A percentile compares a stretch with the other conserved stretches of the same genome.
Conservation (phyloP, 2,888 invertebrate genomes). For the Ctenicera cuprea region DNA sequence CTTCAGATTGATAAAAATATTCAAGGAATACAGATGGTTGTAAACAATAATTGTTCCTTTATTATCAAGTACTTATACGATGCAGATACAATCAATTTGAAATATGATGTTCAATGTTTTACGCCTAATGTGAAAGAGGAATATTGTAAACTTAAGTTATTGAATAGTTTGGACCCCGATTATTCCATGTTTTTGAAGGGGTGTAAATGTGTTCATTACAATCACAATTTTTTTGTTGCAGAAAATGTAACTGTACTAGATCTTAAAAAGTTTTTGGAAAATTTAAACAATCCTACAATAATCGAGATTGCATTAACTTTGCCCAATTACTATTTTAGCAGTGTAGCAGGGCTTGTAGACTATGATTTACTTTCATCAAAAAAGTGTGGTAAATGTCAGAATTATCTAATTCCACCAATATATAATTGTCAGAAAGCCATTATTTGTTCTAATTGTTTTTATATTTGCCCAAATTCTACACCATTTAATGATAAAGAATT, state of each 20-base stretch:
- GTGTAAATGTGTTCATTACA: constrained; percentile 17
- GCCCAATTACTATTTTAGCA: background rate
- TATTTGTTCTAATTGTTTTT: constrained; percentile 27
- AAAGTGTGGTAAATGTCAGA: constrained; percentile 19
- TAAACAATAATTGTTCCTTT: constrained; percentile 5
- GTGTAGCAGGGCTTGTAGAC: background rate
- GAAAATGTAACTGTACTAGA: background rate
- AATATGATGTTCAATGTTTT: constrained; percentile 3
- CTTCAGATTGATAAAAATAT: background rate
- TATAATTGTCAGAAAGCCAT: constrained; percentile 6
- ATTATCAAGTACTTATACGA: constrained; percentile 32
- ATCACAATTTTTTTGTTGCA: constrained; percentile 10
- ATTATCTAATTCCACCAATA: constrained; percentile 31
- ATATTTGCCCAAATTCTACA: background rate
- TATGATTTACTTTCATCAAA: constrained; percentile 14
- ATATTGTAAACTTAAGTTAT: constrained; percentile 21
- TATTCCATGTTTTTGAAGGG: constrained; percentile 29
- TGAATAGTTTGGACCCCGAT: constrained; percentile 22
- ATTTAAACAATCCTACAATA: constrained; percentile 22
- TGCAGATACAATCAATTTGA: background rate
- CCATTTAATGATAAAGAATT: constrained; percentile 8
- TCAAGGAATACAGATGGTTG: background rate
- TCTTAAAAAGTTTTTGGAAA: constrained; percentile 14
- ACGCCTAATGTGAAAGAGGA: too few relatives aligned
- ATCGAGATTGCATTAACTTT: background rate